Base-by-base conservation (phyloP, 2,113 vertebrate genomes). In the Gnathonemus longibarbis region DNA sequence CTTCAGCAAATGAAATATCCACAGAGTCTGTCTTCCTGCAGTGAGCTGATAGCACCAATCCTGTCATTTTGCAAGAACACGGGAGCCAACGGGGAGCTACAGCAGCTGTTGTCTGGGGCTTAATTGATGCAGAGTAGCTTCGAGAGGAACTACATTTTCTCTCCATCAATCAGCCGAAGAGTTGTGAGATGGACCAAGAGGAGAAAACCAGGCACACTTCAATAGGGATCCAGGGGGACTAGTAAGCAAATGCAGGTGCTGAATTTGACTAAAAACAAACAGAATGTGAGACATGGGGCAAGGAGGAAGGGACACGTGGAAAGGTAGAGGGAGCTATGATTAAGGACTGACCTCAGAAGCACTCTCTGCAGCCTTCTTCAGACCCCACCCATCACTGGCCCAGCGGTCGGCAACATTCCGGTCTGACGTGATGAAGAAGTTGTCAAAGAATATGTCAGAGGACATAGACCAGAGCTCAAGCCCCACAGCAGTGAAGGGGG, bases 381-480 rank as follows among this genome's bases (percentile, higher is more conserved):
- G 95, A 0, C 98, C 97, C 98, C 98, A 99, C 70, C 98, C 97
- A 89, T 98, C 98, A 24, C 0, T 93, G 52, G 97, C 97, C 98
- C 98, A 99, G 39, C 97, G 97, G 0, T 99, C 98, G 1, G 97
- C 97, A 0, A 97, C 96, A 85, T 92, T 96, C 90, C 97, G 96
- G 84, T 99, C 98, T 11, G 96, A 95, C 58, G 96, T 97, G 92
- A 99, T 96, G 58, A 99, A 97, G 90, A 99, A 99, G 93, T 99
- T 99, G 94, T 99, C 98, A 88, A 99, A 99, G 95, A 99, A 99
- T 91, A 99, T 99, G 91, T 99, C 98, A 0, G 97, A 97, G 27
- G 97, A 98, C 98, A 99, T 99, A 92, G 98, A 99, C 98, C 98
- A 99, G 21, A 99, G 96, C 93, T 99, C 98, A 88, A 99, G 97